Base-by-base conservation (phyloP, 2,797 vertebrate species). In the Pitangus sulphuratus region DNA sequence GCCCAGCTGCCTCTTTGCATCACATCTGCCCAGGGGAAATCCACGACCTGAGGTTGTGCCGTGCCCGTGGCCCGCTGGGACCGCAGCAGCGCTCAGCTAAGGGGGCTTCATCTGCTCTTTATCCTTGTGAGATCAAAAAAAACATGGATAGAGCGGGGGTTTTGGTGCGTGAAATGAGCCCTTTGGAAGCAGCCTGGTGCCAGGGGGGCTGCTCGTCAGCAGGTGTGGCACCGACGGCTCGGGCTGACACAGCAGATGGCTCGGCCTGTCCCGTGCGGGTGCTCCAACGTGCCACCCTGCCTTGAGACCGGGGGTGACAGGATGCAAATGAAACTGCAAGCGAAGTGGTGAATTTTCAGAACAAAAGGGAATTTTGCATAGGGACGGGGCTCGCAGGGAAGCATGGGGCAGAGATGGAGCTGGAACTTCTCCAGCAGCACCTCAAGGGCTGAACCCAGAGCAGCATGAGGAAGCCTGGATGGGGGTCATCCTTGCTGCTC, bases 201-300 rank as follows among this genome's bases (percentile, higher is more conserved):
- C 20, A 20, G 77, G 40, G 40, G n/a, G 10, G 12, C 4, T 68
- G 60, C 61, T 58, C 1, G 0, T 69, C 53, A 56, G 84, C 69
- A 22, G 5, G 30, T 2, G 3, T 81, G 89, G 47, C 71, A 64
- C 48, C 0, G 3, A 25, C 0, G 0, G 53, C 76, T 80, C 42
- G 14, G 60, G 44, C 81, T 93, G 81, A 28, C 28, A 15, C 22
- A 58, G 64, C 75, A 87, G 75, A 77, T 64, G 91, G 89, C 42
- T 86, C 83, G 50, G 57, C 68, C 71, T 66, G 66, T 66, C 81
- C 81, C 6, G 0, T 1, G 2, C n/a, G 62, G 62, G 61, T 56
- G 70, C 81, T 47, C 53, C n/a, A 24, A 2, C 0, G 4, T 3
- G 77, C 82, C 62, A 84, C 70, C 68, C 66, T 64, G 58, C 77